phyloP scores from a whole-genome alignment of 2,113 vertebrate genomes.

The Apaloderma vittatum region DNA sequence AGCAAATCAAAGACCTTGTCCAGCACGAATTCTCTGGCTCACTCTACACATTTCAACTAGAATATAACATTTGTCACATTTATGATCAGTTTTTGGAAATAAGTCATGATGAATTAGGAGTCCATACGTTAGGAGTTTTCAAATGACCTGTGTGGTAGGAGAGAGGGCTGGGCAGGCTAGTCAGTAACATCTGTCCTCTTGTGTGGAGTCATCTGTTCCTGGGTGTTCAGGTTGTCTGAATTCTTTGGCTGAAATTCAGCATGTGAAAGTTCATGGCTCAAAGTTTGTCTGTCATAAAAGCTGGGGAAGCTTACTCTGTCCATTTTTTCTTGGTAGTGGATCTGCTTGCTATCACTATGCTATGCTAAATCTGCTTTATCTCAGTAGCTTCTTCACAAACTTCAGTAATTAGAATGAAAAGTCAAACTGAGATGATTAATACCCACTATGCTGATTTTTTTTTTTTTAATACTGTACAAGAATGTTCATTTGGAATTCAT shows the following conservation, averaged over 20 bases:
- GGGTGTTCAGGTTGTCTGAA: conserved; percentile 20
- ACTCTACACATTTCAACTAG: background rate
- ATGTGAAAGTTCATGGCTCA: conserved; percentile 15
- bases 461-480: background rate
- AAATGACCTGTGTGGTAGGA: background rate
- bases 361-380: conserved; percentile 16
- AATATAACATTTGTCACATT: background rate
- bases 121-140: background rate
- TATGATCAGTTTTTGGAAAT: background rate
- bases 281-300: background rate
- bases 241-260: conserved; percentile 36
- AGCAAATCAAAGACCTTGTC: background rate
- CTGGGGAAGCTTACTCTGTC: background rate
- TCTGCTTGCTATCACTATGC: background rate
- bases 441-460: background rate
- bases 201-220: background rate
- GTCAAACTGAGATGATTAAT: conserved; percentile 40
- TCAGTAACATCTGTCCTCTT: background rate
- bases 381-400: background rate
- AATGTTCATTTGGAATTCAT: conserved; percentile 41
- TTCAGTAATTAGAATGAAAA: conserved; percentile 18
- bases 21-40: background rate
- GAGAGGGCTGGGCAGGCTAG: background rate
- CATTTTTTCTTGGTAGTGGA: background rate
- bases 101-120: background rate